Evolutionary conservation across 2,797 vertebrate species (phyloP).

Genomic region (Synaphobranchus kaupii): DNA sequence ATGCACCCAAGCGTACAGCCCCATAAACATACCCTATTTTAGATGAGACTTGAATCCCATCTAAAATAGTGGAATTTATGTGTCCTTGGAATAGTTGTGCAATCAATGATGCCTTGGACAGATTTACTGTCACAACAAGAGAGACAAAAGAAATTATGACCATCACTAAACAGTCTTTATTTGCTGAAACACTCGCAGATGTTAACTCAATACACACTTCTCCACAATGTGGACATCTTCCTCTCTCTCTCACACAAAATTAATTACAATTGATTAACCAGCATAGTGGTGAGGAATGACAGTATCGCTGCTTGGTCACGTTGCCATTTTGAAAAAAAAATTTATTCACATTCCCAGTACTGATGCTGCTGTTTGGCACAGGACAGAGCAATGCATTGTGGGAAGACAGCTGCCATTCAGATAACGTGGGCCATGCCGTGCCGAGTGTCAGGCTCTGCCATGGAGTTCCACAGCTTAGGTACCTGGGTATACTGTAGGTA

Average conservation of each 20-base stretch:
- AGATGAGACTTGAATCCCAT: not conserved
- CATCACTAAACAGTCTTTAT: not conserved
- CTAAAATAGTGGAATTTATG: not conserved
- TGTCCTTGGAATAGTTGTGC: slow-evolving; percentile 1
- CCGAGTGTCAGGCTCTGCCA: not conserved
- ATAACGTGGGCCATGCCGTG: not conserved
- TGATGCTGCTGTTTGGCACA: not conserved
- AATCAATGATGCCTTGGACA: not conserved
- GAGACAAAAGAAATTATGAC: not conserved
- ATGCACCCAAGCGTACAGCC: not conserved
- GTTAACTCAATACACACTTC: not conserved
- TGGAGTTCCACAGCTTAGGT: not conserved
- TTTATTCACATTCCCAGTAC: not conserved
- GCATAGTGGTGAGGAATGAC: not conserved
- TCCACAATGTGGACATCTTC: not conserved
- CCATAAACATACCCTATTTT: not conserved
- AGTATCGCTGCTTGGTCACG: not conserved
- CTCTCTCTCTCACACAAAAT: not conserved
- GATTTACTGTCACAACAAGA: not conserved
- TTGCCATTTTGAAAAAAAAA: not conserved
- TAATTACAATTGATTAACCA: not conserved
- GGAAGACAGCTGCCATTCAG: not conserved
- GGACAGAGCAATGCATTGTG: not conserved
- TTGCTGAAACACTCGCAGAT: not conserved
- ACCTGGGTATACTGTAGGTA: not conserved